Conservation (phyloP, 2,797 vertebrate genomes). For the Oryzias sinensis region DNA sequence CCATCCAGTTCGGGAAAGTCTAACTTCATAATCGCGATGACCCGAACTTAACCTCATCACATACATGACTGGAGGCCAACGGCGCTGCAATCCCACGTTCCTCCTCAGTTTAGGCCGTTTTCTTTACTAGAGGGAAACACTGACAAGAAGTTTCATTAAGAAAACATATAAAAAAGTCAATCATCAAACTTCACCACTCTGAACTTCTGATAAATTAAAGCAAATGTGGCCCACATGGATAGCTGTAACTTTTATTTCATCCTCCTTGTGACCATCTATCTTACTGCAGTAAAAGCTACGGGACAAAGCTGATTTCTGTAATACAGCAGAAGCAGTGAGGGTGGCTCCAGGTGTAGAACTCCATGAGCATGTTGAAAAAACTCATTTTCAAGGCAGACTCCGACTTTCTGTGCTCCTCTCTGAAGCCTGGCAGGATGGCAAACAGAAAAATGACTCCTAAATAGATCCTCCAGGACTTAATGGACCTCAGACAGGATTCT, state of each 20-base stretch:
- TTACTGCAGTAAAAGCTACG: too few relatives aligned
- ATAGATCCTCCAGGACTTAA: constrained; percentile 64
- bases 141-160: constrained; percentile 6
- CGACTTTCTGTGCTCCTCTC: constrained; percentile 35
- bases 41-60: constrained; percentile 28
- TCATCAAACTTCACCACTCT: constrained; percentile 9
- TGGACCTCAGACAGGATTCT: constrained; percentile 66
- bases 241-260: too few relatives aligned
- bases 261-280: too few relatives aligned
- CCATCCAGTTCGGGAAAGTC: constrained; percentile 7
- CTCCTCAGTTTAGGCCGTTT: not conserved
- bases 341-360: constrained; percentile 2
- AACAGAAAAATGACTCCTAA: constrained; percentile 60
- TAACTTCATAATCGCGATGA: constrained; percentile 27
- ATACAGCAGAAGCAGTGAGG: not conserved
- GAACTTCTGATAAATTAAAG: too few relatives aligned
- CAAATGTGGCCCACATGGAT: not conserved
- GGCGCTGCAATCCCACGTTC: constrained; percentile 15
- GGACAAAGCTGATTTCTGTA: too few relatives aligned
- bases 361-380: constrained; percentile 11
- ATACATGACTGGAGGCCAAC: constrained; percentile 9
- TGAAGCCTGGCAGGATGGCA: constrained; percentile 43
- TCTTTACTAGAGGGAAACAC: too few relatives aligned
- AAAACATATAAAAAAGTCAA: constrained; percentile 25
- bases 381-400: constrained; percentile 18